Conservation (phyloP, 2,113 vertebrate genomes). For the Campylomormyrus numenius region DNA sequence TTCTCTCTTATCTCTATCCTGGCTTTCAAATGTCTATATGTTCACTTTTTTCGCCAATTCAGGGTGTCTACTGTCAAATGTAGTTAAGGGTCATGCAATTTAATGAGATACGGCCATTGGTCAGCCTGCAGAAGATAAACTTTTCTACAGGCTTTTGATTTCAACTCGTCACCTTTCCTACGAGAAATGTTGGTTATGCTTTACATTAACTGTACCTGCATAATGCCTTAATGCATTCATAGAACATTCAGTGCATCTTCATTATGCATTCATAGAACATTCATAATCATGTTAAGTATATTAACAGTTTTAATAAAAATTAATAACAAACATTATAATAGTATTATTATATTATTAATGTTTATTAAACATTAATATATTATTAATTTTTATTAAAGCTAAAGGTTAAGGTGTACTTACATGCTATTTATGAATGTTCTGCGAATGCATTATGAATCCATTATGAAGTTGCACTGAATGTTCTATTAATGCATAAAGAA, state of each 20-base stretch:
- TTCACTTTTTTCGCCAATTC: conserved; percentile 30
- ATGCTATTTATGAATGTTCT: neutral
- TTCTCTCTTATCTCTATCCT: conserved; percentile 42
- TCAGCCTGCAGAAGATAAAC: neutral
- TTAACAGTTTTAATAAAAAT: neutral
- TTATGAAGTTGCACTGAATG: neutral
- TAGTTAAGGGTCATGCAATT: neutral
- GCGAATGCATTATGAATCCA: neutral
- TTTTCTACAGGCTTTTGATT: neutral
- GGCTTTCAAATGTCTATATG: conserved; percentile 49
- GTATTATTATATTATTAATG: neutral
- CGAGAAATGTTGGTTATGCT: neutral
- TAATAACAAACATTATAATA: neutral
- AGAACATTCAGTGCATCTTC: neutral
- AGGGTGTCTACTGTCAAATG: neutral
- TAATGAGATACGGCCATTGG: neutral
- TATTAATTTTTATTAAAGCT: neutral
- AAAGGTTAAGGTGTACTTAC: neutral
- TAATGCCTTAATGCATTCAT: neutral
- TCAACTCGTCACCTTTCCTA: neutral
- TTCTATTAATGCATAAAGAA: neutral
- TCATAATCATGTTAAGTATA: neutral
- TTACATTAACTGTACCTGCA: neutral
- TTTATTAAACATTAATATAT: neutral
- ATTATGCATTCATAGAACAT: neutral